phyloP scores from a whole-genome alignment of 2,797 vertebrate genomes.

The Chelon labrosus region DNA sequence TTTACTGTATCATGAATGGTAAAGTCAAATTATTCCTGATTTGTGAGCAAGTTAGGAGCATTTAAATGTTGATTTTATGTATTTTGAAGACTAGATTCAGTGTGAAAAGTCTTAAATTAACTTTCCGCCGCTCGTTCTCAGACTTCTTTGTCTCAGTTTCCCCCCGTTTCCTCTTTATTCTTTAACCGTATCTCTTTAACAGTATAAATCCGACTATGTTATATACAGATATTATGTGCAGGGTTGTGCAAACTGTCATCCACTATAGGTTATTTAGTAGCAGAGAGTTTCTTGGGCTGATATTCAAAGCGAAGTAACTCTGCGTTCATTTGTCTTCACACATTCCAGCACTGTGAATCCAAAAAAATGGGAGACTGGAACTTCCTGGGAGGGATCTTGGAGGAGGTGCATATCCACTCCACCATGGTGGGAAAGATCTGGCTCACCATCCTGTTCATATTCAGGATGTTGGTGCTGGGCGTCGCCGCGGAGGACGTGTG shows the following conservation, averaged over 20 bases:
- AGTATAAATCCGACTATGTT: too few species aligned
- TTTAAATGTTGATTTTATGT: neutral
- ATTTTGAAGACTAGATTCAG: neutral
- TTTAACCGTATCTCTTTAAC: too few species aligned
- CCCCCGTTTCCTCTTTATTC: neutral
- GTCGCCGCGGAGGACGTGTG: constrained; percentile 92
- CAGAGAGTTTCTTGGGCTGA: too few species aligned
- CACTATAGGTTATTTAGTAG: too few species aligned
- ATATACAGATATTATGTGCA: too few species aligned
- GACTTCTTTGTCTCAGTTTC: neutral
- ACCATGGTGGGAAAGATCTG: constrained; percentile 94
- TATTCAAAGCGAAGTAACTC: too few species aligned
- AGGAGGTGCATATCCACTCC: constrained; percentile 94
- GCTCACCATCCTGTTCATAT: constrained; percentile 94
- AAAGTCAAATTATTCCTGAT: too few species aligned
- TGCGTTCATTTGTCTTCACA: neutral
- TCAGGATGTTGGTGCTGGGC: constrained; percentile 91
- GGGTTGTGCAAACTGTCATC: too few species aligned
- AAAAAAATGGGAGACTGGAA: constrained; percentile 92
- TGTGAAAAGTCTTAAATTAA: neutral
- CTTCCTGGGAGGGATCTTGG: constrained; percentile 93
- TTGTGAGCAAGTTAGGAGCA: too few species aligned
- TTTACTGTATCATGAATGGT: too few species aligned
- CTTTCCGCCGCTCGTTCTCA: too few species aligned
- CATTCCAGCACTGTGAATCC: constrained; percentile 62